A percentile compares a stretch with the other conserved stretches of the same genome.
Evolutionary conservation across 2,888 invertebrate genomes (phyloP).

Genomic region (Cheilosia grossa): DNA sequence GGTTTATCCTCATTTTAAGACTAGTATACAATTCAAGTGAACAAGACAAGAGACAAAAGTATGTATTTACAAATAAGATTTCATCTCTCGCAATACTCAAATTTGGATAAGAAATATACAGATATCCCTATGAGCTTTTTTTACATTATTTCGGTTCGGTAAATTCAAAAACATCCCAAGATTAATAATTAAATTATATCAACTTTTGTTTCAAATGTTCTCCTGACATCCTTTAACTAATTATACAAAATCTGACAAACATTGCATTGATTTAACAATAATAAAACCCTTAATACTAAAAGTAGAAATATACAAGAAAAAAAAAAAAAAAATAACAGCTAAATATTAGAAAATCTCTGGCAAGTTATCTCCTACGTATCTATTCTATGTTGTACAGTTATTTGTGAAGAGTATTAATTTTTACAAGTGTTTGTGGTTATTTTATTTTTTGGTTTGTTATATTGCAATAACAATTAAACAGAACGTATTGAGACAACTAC

Average conservation of each 20-base stretch:
- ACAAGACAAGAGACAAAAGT: conserved; percentile 22
- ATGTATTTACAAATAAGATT: conserved; percentile 38
- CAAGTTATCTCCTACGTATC: conserved; percentile 49
- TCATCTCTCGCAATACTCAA: conserved; percentile 37
- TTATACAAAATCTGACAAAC: background rate
- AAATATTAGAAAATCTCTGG: conserved; percentile 47
- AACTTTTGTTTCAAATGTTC: conserved; percentile 20
- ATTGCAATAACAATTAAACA: conserved; percentile 10
- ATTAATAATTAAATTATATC: conserved; percentile 25
- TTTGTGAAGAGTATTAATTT: conserved; percentile 15
- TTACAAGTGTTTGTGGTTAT: background rate
- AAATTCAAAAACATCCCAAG: conserved; percentile 28
- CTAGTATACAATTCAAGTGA: conserved; percentile 61
- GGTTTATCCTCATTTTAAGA: conserved; percentile 58
- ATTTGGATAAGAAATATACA: conserved; percentile 14
- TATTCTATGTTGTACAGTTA: conserved; percentile 40
- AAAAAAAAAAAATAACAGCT: background rate
- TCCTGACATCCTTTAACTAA: background rate
- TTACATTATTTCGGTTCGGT: conserved; percentile 54
- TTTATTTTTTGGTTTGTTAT: conserved; percentile 23
- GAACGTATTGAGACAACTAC: conserved; percentile 15
- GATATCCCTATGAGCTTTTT: background rate
- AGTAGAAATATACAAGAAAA: conserved; percentile 8
- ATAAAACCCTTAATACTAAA: conserved; percentile 19
- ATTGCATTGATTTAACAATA: conserved; percentile 17